Evolutionary conservation across 2,888 invertebrate genomes (phyloP).

Genomic region (Zygaena filipendulae): DNA sequence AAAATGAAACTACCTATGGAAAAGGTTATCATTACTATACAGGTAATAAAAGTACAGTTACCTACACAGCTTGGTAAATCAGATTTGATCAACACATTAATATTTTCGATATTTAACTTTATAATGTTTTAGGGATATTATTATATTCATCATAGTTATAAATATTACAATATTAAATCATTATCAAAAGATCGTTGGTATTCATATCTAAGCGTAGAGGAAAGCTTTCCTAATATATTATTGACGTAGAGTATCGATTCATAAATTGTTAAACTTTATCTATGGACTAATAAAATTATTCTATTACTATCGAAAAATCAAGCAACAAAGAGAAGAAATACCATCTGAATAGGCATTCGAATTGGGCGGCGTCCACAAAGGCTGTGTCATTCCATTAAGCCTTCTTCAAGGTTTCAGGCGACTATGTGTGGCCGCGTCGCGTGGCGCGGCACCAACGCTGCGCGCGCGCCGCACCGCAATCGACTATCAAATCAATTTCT

Average conservation of each 20-base stretch:
- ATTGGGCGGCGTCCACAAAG: conserved; percentile 67
- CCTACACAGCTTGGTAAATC: too few relatives aligned
- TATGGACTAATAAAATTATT: conserved; percentile 62
- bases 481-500: conserved; percentile 59
- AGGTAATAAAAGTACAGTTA: too few relatives aligned
- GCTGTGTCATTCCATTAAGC: conserved; percentile 67
- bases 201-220: too few relatives aligned
- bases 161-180: too few relatives aligned
- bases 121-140: too few relatives aligned
- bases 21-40: too few relatives aligned
- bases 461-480: conserved; percentile 32
- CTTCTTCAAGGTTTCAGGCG: conserved; percentile 58
- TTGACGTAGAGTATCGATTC: conserved; percentile 39
- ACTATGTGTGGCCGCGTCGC: conserved; percentile 62
- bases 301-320: conserved; percentile 65
- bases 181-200: too few relatives aligned
- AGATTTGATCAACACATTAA: too few relatives aligned
- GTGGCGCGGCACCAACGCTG: conserved; percentile 32
- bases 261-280: conserved; percentile 47
- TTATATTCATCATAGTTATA: too few relatives aligned
- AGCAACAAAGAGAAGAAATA: conserved; percentile 66
- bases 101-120: too few relatives aligned
- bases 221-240: conserved; percentile 33
- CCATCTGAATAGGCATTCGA: conserved; percentile 68
- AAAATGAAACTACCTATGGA: too few relatives aligned